Evolutionary conservation across 2,797 vertebrate genomes (phyloP).

Genomic region (Brotula barbata): DNA sequence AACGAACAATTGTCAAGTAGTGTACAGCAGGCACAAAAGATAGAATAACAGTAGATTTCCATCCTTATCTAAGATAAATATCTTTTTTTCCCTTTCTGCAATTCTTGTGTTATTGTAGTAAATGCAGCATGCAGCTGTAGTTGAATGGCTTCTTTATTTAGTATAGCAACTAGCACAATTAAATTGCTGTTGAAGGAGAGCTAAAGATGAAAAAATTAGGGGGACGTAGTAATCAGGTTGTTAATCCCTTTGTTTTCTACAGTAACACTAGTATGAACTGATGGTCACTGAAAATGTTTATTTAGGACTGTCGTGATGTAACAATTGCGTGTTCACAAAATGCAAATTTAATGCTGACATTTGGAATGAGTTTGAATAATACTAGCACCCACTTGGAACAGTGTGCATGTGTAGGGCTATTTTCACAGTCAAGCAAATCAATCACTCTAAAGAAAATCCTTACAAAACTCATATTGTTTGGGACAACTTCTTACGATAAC

Average conservation of each 20-base stretch:
- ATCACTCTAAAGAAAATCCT: too few relatives aligned
- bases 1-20: slow-evolving; percentile 99
- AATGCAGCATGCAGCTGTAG: slow-evolving; percentile 87
- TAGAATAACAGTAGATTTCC: slow-evolving; percentile 93
- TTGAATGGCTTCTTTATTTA: slow-evolving; percentile 88
- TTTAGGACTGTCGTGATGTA: too few relatives aligned
- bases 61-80: slow-evolving; percentile 91
- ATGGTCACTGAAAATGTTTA: too few relatives aligned
- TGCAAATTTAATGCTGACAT: too few relatives aligned
- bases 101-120: slow-evolving; percentile 86
- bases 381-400: too few relatives aligned
- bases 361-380: too few relatives aligned
- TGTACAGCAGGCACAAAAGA: slow-evolving; percentile 94
- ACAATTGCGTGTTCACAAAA: too few relatives aligned
- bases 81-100: slow-evolving; percentile 85
- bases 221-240: slow-evolving; percentile 74
- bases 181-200: slow-evolving; percentile 82
- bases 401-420: too few relatives aligned
- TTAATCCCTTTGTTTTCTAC: too few relatives aligned
- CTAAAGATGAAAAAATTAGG: slow-evolving; percentile 83
- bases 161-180: slow-evolving; percentile 86
- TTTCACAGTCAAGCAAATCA: slow-evolving; percentile 21
- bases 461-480: slow-evolving; percentile 14
- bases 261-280: too few relatives aligned
- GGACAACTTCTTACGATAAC: too few relatives aligned